These are phyloP conservation scores for Stomatorhinus walkeri DNA, from an alignment of 2,797 vertebrate species.

Conservation along the genomic window DNA sequence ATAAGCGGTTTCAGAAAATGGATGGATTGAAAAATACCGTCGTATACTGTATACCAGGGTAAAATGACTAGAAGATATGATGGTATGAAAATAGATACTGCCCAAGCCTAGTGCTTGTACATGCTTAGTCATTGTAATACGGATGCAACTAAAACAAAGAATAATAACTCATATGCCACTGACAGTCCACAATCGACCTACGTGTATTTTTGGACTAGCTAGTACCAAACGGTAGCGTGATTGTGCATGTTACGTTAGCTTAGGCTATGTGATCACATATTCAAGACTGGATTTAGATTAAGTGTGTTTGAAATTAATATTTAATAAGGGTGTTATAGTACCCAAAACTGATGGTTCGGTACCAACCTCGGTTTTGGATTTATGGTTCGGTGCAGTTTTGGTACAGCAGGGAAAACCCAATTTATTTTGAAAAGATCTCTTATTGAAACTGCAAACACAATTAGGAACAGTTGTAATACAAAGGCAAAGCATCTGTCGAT, in stretches of 20 bases:
- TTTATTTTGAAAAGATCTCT: neutral
- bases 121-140: neutral
- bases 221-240: neutral
- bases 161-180: neutral
- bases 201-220: neutral
- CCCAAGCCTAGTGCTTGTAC: neutral
- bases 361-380: neutral
- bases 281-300: neutral
- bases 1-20: neutral
- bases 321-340: neutral
- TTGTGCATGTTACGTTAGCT: neutral
- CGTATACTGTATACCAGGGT: neutral
- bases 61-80: neutral
- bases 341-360: neutral
- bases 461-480: neutral
- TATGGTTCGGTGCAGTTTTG: neutral
- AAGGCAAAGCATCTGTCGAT: neutral
- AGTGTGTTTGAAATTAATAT: neutral
- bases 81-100: neutral
- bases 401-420: neutral
- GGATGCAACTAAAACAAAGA: neutral
- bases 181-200: neutral
- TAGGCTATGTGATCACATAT: neutral
- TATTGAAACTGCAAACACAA: neutral
- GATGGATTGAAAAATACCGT: neutral